phyloP scores from a whole-genome alignment of 2,113 vertebrate genomes.

The Maccullochella peelii region DNA sequence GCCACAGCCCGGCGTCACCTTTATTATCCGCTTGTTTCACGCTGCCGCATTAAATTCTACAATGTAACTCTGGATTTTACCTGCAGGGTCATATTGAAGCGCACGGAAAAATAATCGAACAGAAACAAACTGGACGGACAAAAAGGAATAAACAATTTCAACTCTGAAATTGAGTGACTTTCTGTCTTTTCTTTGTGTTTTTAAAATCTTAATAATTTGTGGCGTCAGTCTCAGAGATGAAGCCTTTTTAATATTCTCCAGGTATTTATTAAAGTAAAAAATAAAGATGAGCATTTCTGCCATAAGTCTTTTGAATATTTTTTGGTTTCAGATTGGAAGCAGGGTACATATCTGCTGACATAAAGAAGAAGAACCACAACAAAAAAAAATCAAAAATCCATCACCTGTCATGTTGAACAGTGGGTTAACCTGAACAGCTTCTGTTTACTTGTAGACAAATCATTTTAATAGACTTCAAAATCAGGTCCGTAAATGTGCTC shows the following conservation, averaged over 20 bases:
- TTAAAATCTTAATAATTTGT: neutral
- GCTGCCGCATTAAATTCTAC: slow-evolving; percentile 57
- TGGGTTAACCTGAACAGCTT: slow-evolving; percentile 3
- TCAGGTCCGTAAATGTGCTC: slow-evolving; percentile 8
- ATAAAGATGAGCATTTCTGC: neutral
- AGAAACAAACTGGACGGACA: neutral
- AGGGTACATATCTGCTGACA: neutral
- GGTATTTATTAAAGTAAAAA: neutral
- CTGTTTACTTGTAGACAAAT: slow-evolving; percentile 10
- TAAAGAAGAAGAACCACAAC: neutral
- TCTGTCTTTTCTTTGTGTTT: neutral
- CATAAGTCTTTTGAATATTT: too few species aligned
- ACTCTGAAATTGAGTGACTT: neutral
- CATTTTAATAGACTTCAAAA: slow-evolving; percentile 18
- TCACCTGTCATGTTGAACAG: slow-evolving; percentile 4
- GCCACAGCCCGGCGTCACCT: slow-evolving; percentile 59
- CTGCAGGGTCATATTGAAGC: slow-evolving; percentile 40
- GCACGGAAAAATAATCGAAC: neutral
- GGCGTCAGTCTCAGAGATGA: neutral
- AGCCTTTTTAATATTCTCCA: neutral
- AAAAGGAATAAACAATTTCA: neutral
- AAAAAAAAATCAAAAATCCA: neutral
- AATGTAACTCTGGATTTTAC: slow-evolving; percentile 25
- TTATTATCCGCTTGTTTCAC: slow-evolving; percentile 62
- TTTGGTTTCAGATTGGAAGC: neutral